A percentile compares a stretch with the other conserved stretches of the same genome.
Conservation (phyloP, 2,113 vertebrate species). For the Panthera tigris region DNA sequence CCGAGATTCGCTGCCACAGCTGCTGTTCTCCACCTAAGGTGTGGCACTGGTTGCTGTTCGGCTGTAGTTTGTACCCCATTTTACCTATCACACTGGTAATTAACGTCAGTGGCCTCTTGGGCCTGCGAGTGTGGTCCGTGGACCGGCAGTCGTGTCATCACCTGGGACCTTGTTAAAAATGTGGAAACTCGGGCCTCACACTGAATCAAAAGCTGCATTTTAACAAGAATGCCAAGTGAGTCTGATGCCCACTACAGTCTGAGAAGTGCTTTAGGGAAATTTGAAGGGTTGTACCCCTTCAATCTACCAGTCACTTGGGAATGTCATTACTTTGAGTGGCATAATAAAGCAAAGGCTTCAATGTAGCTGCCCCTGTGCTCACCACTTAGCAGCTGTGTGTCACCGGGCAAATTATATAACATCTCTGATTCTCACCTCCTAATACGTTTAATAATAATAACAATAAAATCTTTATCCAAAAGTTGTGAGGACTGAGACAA, state of each 20-base stretch:
- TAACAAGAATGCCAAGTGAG: not conserved
- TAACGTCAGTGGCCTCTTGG: not conserved
- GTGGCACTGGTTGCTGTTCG: not conserved
- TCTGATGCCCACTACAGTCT: not conserved
- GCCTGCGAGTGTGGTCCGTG: not conserved
- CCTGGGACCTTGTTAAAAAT: not conserved
- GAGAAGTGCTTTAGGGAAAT: slow-evolving; percentile 23
- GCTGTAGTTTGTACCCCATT: not conserved
- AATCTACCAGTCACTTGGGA: not conserved
- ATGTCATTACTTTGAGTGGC: not conserved
- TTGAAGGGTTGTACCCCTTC: not conserved
- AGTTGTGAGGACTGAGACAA: not conserved
- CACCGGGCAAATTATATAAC: not conserved
- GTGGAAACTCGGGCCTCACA: not conserved
- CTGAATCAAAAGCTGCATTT: not conserved
- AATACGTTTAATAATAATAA: not conserved
- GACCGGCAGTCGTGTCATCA: not conserved
- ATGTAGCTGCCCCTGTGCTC: not conserved
- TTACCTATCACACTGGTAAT: not conserved
- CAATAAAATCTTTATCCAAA: not conserved
- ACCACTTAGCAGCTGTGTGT: not conserved
- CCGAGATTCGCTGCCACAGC: not conserved
- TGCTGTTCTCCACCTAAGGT: not conserved
- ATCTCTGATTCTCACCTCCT: not conserved
- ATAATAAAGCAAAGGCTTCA: not conserved